phyloP scores from a whole-genome alignment of 2,888 invertebrate genomes.

The Ptilodon capucinus region DNA sequence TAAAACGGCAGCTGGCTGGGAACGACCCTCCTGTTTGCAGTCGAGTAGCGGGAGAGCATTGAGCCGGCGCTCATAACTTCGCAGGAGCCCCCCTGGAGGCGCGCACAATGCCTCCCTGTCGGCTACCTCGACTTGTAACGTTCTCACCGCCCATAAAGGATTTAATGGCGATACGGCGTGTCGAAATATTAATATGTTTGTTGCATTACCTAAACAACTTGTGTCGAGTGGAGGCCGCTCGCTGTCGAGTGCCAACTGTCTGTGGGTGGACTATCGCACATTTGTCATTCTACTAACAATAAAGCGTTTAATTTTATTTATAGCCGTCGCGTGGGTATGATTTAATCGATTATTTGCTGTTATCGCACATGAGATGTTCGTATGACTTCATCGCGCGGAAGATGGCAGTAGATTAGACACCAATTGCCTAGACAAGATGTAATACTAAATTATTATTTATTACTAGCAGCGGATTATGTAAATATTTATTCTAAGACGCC shows the following conservation, averaged over 20 bases:
- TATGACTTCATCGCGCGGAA: constrained; percentile 46
- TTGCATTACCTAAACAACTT: constrained; percentile 57
- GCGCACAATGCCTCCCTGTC: constrained; percentile 51
- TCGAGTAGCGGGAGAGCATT: constrained; percentile 49
- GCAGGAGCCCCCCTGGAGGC: constrained; percentile 42
- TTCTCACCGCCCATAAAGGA: constrained; percentile 60
- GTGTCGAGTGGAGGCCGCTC: constrained; percentile 30
- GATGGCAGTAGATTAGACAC: not conserved
- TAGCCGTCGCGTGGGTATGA: constrained; percentile 63
- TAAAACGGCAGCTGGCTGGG: constrained; percentile 67
- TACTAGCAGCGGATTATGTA: too few species aligned
- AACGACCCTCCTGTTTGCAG: constrained; percentile 59
- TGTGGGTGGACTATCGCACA: constrained; percentile 65
- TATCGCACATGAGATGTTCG: constrained; percentile 48
- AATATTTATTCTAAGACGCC: too few species aligned
- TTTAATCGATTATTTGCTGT: constrained; percentile 59
- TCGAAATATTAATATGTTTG: constrained; percentile 72
- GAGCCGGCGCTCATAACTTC: constrained; percentile 50
- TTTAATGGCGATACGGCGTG: constrained; percentile 73
- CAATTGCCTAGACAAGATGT: too few species aligned
- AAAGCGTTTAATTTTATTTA: constrained; percentile 73
- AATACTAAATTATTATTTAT: too few species aligned
- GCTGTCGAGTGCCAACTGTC: constrained; percentile 27
- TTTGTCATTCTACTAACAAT: constrained; percentile 77
- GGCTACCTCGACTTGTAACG: constrained; percentile 52